Evolutionary conservation across 2,113 vertebrate genomes (phyloP).

Genomic region (Eptatretus burgeri): DNA sequence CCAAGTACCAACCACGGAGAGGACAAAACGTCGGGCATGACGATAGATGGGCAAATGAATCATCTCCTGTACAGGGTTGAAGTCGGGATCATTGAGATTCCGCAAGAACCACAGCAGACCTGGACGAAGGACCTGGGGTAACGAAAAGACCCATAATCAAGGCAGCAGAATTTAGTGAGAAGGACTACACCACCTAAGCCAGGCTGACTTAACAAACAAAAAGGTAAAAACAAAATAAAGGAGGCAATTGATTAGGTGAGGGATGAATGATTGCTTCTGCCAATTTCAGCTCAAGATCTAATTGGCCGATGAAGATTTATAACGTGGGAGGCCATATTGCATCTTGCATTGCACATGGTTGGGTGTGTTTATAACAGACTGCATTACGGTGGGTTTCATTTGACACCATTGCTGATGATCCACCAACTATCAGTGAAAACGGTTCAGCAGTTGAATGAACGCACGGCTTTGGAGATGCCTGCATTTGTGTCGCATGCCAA

Average conservation of each 20-base stretch:
- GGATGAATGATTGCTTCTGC: no score
- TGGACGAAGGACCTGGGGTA: slow-evolving; percentile 48
- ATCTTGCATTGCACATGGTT: no score
- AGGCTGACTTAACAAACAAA: not conserved
- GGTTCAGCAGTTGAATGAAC: no score
- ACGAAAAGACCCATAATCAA: not conserved
- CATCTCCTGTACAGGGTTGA: slow-evolving; percentile 94
- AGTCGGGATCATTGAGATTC: slow-evolving; percentile 89
- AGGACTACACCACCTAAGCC: slow-evolving; percentile 11
- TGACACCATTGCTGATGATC: not conserved
- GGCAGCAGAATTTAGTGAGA: slow-evolving; percentile 9
- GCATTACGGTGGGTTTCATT: no score
- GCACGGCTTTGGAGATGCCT: no score
- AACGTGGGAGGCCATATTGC: no score
- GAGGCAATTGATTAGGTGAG: rapidly evolving
- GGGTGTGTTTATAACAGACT: no score
- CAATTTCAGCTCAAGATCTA: no score
- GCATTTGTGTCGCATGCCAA: no score
- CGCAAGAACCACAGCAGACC: slow-evolving; percentile 88
- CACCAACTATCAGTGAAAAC: not conserved
- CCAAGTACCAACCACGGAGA: slow-evolving; percentile 50
- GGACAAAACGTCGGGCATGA: slow-evolving; percentile 69
- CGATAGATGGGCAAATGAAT: slow-evolving; percentile 80
- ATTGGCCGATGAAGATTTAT: no score
- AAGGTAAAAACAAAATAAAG: not conserved